phyloP scores from a whole-genome alignment of 2,888 invertebrate genomes.

The Troglohyphantes excavatus region DNA sequence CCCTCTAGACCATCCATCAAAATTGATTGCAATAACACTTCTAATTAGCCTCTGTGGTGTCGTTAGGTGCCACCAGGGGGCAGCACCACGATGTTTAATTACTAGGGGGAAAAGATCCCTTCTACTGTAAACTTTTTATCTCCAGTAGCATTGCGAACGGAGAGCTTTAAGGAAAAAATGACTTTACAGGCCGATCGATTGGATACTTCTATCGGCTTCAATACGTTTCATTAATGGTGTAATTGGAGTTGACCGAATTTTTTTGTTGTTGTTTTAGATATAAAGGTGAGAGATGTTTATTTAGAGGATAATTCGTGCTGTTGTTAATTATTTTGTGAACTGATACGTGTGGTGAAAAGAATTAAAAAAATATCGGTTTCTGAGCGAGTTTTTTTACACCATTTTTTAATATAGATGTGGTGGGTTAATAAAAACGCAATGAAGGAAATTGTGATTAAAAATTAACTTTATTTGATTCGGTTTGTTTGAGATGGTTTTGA shows the following conservation, averaged over 20 bases:
- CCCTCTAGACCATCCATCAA: neutral
- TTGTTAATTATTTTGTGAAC: neutral
- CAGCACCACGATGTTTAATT: neutral
- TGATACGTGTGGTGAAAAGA: neutral
- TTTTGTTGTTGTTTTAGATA: neutral
- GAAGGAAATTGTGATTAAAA: no score
- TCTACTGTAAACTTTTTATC: no score
- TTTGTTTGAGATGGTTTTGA: no score
- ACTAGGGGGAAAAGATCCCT: neutral
- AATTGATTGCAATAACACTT: slow-evolving; percentile 9
- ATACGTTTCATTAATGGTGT: neutral
- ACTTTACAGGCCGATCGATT: neutral
- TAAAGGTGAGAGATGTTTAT: slow-evolving; percentile 61
- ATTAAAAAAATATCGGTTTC: no score
- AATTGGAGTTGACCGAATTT: neutral
- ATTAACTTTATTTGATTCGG: no score
- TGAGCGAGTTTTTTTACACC: no score
- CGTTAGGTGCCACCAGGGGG: neutral
- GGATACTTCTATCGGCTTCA: neutral
- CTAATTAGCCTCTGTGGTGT: slow-evolving; percentile 5
- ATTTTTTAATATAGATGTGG: no score
- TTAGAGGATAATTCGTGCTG: slow-evolving; percentile 52
- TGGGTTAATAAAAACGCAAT: no score
- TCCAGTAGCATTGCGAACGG: neutral
- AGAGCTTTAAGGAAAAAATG: neutral